These are phyloP conservation scores for Gymnothorax javanicus DNA, from an alignment of 2,797 vertebrate genomes.

Conservation along the genomic window DNA sequence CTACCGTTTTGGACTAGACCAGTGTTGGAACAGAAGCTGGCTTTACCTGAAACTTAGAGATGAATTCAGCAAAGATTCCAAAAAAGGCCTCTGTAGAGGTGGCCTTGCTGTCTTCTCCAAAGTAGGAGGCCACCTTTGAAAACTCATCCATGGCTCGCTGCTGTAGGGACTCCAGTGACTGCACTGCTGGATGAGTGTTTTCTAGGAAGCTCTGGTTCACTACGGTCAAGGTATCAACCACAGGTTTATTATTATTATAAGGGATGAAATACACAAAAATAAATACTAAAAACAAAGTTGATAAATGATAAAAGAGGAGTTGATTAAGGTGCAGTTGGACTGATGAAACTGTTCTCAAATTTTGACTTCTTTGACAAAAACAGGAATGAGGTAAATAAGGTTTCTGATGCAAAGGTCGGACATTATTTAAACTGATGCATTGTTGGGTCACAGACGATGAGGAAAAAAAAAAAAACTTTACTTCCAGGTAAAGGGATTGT, in stretches of 20 bases:
- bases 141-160: constrained; percentile 89
- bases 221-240: constrained; percentile 43
- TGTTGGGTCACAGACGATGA: neutral
- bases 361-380: no score
- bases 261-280: no score
- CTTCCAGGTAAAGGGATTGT: neutral
- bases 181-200: constrained; percentile 87
- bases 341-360: no score
- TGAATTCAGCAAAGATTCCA: constrained; percentile 94
- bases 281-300: no score
- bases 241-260: neutral
- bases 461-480: neutral
- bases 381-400: neutral
- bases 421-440: neutral
- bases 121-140: constrained; percentile 85
- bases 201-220: constrained; percentile 86
- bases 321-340: no score
- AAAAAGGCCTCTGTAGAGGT: constrained; percentile 91
- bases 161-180: constrained; percentile 89
- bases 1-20: neutral
- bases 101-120: constrained; percentile 90
- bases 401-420: neutral
- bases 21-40: neutral
- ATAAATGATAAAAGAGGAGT: no score
- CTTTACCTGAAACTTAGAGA: constrained; percentile 94